Conservation (phyloP, 2,113 vertebrate genomes). For the Acrocephalus arundinaceus region DNA sequence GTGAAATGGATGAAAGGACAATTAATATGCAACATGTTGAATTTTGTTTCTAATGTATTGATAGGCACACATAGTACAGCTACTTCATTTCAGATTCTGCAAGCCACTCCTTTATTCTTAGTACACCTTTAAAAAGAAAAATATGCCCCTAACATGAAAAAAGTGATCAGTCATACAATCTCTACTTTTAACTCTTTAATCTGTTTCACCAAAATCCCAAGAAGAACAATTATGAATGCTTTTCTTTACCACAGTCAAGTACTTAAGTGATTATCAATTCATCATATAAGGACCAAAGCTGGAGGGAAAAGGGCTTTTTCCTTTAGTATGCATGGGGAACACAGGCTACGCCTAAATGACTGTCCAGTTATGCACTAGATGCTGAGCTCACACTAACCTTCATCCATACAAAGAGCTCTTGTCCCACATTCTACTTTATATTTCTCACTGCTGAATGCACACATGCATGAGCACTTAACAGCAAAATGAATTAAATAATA, state of each 20-base stretch:
- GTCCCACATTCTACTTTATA: not conserved
- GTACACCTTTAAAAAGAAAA: not conserved
- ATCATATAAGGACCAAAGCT: not conserved
- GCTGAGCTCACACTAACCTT: not conserved
- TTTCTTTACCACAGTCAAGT: not conserved
- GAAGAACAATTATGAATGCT: not conserved
- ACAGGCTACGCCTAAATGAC: not conserved
- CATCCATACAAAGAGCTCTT: not conserved
- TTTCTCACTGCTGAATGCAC: conserved; percentile 7
- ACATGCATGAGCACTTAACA: not conserved
- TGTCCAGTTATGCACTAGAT: conserved; percentile 1
- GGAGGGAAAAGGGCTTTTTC: not conserved
- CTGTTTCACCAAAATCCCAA: not conserved
- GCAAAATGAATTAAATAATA: not conserved
- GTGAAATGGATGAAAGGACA: conserved; percentile 24
- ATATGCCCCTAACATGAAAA: not conserved
- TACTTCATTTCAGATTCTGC: not conserved
- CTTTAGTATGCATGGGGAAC: not conserved
- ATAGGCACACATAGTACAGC: not conserved
- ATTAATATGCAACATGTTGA: conserved; percentile 24
- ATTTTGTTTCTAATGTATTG: not conserved
- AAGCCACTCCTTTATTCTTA: not conserved
- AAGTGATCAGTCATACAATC: not conserved
- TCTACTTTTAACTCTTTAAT: not conserved
- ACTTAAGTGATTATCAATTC: not conserved